Evolutionary conservation across 1,140 invertebrate species (phyloP), one percentile per base, ranked within the genome.

Genomic region (Neuroterus valhalla): DNA sequence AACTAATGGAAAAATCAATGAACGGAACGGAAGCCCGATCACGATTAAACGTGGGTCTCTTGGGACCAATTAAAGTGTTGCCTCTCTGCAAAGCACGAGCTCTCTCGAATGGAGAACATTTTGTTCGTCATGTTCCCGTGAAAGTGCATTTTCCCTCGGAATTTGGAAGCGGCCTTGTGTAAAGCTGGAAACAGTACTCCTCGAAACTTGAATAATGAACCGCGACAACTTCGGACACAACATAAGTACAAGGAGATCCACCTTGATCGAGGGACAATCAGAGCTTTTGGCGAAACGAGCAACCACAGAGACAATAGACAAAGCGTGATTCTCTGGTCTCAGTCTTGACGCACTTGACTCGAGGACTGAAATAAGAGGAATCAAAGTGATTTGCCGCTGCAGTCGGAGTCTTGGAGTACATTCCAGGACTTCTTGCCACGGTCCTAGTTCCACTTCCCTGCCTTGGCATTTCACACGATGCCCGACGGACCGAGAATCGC

Each of bases 401-500:
- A 62, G 55, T 26, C 21, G n/a, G n/a, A 62, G 55, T 62, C 55
- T 31, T 31, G 26, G 23, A n/a, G 55, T 62, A 26, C 55, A 62
- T 62, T 62, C 55, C 55, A 31, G 23, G 55, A 62, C 31, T 62
- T 62, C 55, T 62, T 62, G 55, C 55, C 31, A 23, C 14, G 31
- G 21, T 31, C 55, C 55, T 14, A 31, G 23, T 31, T n/a, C 55
- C 23, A 26, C 23, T 26, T 62, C 55, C 31, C 55, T 62, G 23
- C 31, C 42, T 43, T 44, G 68, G 75, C 69, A 77, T 77, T 77
- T 77, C 75, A 73, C 71, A 77, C 75, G 75, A 70, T 67, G 71
- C 50, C 70, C 75, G 70, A 19, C 68, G 75, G 72, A 77, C 52
- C 75, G 52, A 55, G 46, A n/a, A 45, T 21, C 26, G 46, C 38